Evolutionary conservation across 2,797 vertebrate species (phyloP), one percentile per base, ranked within the genome.

Genomic region (Leptoclinus maculatus): DNA sequence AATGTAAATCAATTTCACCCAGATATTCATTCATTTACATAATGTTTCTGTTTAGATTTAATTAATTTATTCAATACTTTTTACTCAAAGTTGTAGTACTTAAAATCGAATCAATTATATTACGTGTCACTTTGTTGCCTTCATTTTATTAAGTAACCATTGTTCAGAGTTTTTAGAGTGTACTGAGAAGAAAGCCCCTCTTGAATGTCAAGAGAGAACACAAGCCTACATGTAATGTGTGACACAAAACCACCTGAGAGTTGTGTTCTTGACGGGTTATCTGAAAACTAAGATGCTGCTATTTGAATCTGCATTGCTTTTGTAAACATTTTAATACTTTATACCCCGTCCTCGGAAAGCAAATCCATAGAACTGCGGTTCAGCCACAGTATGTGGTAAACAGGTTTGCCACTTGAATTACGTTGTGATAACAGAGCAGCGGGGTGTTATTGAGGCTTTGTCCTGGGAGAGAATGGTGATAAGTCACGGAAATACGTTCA

Each of bases 361-460:
- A 74, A 67, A 72, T 67, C 41, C 23, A 36, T 19, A 36, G 65
- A 10, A 21, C 63, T 49, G 7, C 34, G 34, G 12, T 45, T 66
- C 19, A 65, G 25, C 32, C 38, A 34, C 19, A 59, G 57, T 36
- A 0, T n/a, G 62, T 69, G 45, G 45, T 80, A 34, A 87, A 80
- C 76, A 75, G 29, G 54, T 64, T 29, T 79, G 59, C 76, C 67
- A 78, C 64, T 82, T 81, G 66, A 66, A 83, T 82, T 71, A 56
- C 27, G 25, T 47, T n/a, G 10, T 25, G 54, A 70, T 38, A 41
- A 21, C 65, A 32, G 58, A 43, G 41, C 17, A 32, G 2, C 5
- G 7, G 25, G n/a, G 23, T 34, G 69, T 58, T 49, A 54, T 23
- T 6, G 16, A 62, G 45, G n/a, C 10, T 41, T 66, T 47, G 23